Conservation (phyloP, 2,113 vertebrate genomes). For the Pundamilia nyererei region DNA sequence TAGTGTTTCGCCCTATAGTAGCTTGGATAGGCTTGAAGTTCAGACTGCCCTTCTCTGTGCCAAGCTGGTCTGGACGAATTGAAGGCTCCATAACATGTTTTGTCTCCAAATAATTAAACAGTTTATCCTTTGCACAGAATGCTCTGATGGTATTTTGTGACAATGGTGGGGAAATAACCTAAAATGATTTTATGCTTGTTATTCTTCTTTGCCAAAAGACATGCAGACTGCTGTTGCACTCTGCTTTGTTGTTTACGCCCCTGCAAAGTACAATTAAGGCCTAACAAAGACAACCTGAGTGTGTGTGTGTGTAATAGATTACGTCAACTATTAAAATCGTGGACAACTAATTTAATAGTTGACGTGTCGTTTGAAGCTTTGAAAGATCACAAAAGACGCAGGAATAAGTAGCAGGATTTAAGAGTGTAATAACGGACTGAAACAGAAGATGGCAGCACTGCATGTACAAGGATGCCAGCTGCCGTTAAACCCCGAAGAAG, state of each 20-base stretch:
- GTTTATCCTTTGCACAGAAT: background rate
- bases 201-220: background rate
- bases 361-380: background rate
- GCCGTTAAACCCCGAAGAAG: background rate
- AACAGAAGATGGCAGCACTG: background rate
- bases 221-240: background rate
- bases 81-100: background rate
- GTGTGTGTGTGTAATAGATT: background rate
- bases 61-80: background rate
- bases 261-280: background rate
- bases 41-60: background rate
- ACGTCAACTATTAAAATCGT: rapidly evolving
- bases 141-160: background rate
- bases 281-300: background rate
- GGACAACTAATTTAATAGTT: rapidly evolving
- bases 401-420: background rate
- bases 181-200: background rate
- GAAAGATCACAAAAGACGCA: rapidly evolving
- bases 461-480: background rate
- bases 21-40: background rate
- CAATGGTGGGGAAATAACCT: background rate
- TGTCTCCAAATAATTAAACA: background rate
- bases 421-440: background rate
- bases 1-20: background rate
- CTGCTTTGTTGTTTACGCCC: background rate